A percentile compares a stretch with the other conserved stretches of the same genome.
Conservation (phyloP, 2,797 vertebrate species). For the Ficedula albicollis region DNA sequence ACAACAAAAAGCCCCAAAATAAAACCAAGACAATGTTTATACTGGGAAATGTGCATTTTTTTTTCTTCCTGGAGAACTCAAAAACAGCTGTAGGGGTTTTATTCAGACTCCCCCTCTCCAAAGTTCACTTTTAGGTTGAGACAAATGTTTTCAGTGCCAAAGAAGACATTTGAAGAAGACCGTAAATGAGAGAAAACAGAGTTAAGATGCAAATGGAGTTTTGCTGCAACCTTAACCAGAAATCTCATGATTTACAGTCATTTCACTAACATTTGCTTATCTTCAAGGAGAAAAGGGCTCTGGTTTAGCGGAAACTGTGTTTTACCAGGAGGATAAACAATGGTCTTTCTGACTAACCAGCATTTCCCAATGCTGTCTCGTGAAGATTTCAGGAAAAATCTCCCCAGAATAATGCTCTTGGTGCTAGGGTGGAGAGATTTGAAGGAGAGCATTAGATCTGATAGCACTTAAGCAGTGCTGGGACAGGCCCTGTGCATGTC, state of each 20-base stretch:
- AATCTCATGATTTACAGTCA: constrained; percentile 22
- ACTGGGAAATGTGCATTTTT: constrained; percentile 37
- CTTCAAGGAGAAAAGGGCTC: constrained; percentile 3
- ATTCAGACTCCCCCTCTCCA: background rate
- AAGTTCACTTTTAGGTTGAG: constrained; percentile 64
- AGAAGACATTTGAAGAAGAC: constrained; percentile 42
- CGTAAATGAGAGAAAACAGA: constrained; percentile 32
- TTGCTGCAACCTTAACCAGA: constrained; percentile 26
- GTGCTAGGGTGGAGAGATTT: background rate
- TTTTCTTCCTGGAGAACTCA: constrained; percentile 48
- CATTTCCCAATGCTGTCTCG: constrained; percentile 1
- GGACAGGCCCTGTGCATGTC: background rate
- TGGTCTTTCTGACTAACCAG: background rate
- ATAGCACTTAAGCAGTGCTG: background rate
- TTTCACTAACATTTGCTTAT: constrained; percentile 53
- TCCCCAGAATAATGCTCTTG: background rate
- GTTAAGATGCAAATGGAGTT: constrained; percentile 46
- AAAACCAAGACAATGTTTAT: constrained; percentile 61
- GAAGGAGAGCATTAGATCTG: background rate
- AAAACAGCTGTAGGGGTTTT: constrained; percentile 68
- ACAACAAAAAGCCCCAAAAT: background rate
- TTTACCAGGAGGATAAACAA: constrained; percentile 54
- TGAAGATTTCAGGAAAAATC: background rate
- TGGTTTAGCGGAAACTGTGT: constrained; percentile 11
- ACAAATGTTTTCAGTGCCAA: constrained; percentile 58